These are phyloP conservation scores for Lagopus muta DNA, from an alignment of 2,113 vertebrate genomes.

Conservation along the genomic window DNA sequence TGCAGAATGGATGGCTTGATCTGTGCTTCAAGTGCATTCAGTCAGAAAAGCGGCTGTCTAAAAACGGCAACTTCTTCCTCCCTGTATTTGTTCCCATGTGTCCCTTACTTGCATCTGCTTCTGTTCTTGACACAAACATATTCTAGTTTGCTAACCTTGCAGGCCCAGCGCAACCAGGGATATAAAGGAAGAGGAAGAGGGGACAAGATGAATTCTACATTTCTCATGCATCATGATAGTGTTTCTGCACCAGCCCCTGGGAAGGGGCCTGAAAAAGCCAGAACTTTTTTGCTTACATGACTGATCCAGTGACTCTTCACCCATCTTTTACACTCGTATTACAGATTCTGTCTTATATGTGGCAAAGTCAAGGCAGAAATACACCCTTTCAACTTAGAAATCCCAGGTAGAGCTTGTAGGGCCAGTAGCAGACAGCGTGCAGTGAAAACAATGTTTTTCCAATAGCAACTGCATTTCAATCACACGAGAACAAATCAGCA, in stretches of 20 bases:
- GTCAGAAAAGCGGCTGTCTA: constrained; percentile 1
- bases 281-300: background rate
- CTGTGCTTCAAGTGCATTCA: background rate
- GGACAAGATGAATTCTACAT: background rate
- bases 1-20: background rate
- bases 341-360: background rate
- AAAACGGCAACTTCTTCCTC: background rate
- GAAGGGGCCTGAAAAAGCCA: background rate
- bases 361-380: background rate
- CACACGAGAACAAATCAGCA: background rate
- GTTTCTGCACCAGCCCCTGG: background rate
- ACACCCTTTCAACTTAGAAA: background rate
- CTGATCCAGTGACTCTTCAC: background rate
- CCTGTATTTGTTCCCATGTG: background rate
- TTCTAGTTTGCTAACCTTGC: background rate
- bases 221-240: background rate
- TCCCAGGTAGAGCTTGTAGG: background rate
- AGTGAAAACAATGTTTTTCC: background rate
- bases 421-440: background rate
- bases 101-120: background rate
- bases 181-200: background rate
- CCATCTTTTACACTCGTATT: background rate
- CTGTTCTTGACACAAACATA: background rate
- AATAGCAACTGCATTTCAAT: background rate
- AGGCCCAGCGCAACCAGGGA: background rate